Evolutionary conservation across 2,888 invertebrate genomes (phyloP).

Genomic region (Dolichomitus sp.): DNA sequence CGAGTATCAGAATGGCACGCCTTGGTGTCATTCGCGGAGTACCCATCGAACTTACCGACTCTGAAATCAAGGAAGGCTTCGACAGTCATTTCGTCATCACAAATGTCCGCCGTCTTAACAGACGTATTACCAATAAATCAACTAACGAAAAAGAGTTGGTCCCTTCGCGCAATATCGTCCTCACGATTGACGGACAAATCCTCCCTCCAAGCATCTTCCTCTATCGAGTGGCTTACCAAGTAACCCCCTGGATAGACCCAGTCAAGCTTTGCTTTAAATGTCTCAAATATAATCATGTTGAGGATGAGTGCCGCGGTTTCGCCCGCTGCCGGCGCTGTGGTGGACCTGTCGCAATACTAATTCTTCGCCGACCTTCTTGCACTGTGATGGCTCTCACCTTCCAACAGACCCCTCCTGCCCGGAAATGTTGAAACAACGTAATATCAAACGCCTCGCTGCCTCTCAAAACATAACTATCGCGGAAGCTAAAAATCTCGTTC

Average conservation of each 20-base stretch:
- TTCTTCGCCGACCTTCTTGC: neutral
- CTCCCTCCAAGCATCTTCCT: neutral
- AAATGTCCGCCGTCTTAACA: neutral
- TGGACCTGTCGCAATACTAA: neutral
- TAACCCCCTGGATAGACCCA: neutral
- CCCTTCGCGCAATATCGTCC: neutral
- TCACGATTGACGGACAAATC: constrained; percentile 6
- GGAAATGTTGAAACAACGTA: neutral
- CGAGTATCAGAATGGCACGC: neutral
- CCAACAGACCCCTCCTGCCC: constrained; percentile 2
- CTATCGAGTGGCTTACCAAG: neutral
- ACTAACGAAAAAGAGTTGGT: neutral
- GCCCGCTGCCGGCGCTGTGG: constrained; percentile 10
- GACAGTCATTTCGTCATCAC: neutral
- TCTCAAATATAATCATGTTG: constrained; percentile 8
- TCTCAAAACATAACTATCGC: constrained; percentile 2
- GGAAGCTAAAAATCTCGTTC: neutral
- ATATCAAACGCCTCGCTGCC: neutral
- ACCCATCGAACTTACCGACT: neutral
- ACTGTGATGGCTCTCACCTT: constrained; percentile 12
- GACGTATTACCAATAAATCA: neutral
- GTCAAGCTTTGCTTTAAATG: constrained; percentile 19
- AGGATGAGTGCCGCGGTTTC: constrained; percentile 1
- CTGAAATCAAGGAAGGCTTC: neutral
- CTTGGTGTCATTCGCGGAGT: neutral